These are phyloP conservation scores for Myotis yumanensis DNA, from an alignment of 2,113 vertebrate genomes.

Conservation along the genomic window DNA sequence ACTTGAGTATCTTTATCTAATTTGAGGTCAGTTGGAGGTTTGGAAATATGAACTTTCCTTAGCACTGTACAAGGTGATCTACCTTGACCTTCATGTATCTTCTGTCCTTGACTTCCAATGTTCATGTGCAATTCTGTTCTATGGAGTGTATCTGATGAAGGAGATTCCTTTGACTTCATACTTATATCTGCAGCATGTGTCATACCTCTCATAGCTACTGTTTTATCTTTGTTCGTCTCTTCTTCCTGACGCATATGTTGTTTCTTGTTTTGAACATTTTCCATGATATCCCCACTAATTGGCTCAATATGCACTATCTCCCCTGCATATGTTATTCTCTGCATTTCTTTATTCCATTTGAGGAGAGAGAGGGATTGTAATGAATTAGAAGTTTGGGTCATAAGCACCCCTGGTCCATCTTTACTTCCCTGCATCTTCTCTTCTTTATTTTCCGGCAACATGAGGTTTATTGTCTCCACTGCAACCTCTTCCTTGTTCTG, in stretches of 20 bases:
- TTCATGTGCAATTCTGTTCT: constrained; percentile 49
- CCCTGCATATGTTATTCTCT: neutral
- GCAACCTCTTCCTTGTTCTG: neutral
- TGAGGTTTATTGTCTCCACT: neutral
- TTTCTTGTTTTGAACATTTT: neutral
- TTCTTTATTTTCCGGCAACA: neutral
- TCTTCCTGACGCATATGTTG: neutral
- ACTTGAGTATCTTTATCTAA: neutral
- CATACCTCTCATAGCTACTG: neutral
- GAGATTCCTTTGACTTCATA: constrained; percentile 4
- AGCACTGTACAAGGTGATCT: neutral
- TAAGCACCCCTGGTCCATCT: neutral
- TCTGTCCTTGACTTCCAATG: neutral
- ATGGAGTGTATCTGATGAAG: neutral
- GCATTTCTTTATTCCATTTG: neutral
- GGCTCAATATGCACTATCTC: neutral
- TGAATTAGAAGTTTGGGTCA: neutral
- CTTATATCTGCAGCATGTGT: neutral
- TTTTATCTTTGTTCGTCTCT: neutral
- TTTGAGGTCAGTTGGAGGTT: neutral
- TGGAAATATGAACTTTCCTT: neutral
- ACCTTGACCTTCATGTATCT: neutral
- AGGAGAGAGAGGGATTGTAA: neutral
- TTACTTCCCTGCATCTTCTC: neutral
- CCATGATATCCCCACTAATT: neutral